phyloP scores from a whole-genome alignment of 1,140 invertebrate genomes.

The Drosophila ficusphila region DNA sequence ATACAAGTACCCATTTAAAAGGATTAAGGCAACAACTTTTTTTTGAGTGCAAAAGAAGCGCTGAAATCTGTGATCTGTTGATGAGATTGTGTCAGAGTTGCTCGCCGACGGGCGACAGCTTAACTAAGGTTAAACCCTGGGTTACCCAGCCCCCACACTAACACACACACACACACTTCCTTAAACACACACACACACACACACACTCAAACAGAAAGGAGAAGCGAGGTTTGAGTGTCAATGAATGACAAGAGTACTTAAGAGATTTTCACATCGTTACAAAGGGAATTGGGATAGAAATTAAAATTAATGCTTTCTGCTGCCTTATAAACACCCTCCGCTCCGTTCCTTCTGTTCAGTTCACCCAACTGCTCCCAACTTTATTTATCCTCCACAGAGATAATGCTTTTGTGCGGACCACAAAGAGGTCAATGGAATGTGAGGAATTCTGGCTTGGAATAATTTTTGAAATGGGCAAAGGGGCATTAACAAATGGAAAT shows the following conservation, averaged over 20 bases:
- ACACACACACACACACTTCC: slow-evolving; percentile 20
- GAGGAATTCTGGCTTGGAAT: slow-evolving; percentile 14
- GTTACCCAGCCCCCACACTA: slow-evolving; percentile 21
- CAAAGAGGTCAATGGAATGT: slow-evolving; percentile 45
- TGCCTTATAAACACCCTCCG: slow-evolving; percentile 9
- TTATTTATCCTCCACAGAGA: slow-evolving; percentile 3
- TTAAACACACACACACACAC: slow-evolving; percentile 10
- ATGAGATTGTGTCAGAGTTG: slow-evolving; percentile 80
- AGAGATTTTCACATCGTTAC: slow-evolving; percentile 83
- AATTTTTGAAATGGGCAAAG: not conserved
- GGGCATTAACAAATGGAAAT: slow-evolving; percentile 23
- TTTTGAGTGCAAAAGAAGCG: slow-evolving; percentile 4
- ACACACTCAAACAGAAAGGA: not conserved
- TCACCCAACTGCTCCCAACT: not conserved
- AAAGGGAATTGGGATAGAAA: slow-evolving; percentile 81
- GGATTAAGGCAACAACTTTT: too few relatives aligned
- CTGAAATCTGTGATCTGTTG: slow-evolving; percentile 80
- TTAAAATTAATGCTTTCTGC: slow-evolving; percentile 79
- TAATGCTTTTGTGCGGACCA: slow-evolving; percentile 26
- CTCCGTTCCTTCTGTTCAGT: too few relatives aligned
- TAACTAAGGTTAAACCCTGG: slow-evolving; percentile 79
- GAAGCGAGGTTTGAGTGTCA: slow-evolving; percentile 72
- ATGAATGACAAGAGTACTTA: slow-evolving; percentile 83
- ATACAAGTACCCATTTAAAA: too few relatives aligned
- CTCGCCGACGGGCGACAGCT: slow-evolving; percentile 74